A percentile compares a stretch with the other conserved stretches of the same genome.
Evolutionary conservation across 1,140 invertebrate species (phyloP).

Genomic region (Drosophila ambigua): DNA sequence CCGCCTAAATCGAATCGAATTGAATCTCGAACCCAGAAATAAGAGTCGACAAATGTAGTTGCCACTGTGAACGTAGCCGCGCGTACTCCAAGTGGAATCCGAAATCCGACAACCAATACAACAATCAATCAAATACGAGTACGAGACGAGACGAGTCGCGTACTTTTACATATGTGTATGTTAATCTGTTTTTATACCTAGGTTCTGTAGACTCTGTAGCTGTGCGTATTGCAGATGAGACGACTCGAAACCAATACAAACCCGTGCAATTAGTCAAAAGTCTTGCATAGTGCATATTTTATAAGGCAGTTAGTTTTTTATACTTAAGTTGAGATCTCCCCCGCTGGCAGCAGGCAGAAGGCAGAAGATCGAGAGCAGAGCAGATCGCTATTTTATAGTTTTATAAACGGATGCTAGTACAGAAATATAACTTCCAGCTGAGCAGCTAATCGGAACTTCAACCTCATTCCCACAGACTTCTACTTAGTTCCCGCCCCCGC

Average conservation of each 20-base stretch:
- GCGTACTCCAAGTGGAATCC: slow-evolving; percentile 1
- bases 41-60: slow-evolving; percentile 26
- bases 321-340: slow-evolving; percentile 31
- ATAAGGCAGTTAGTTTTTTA: slow-evolving; percentile 53
- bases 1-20: slow-evolving; percentile 64
- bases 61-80: slow-evolving; percentile 32
- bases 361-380: neutral
- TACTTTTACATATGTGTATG: slow-evolving; percentile 25
- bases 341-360: too few species aligned
- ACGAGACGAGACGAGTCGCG: too few species aligned
- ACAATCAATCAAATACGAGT: slow-evolving; percentile 70
- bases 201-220: slow-evolving; percentile 22
- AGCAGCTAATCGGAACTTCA: slow-evolving; percentile 34
- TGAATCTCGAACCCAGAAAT: slow-evolving; percentile 59
- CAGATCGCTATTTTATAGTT: slow-evolving; percentile 11
- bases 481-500: slow-evolving; percentile 9
- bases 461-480: slow-evolving; percentile 36
- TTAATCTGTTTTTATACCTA: slow-evolving; percentile 67
- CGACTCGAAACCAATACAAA: slow-evolving; percentile 23
- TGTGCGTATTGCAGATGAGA: slow-evolving; percentile 20
- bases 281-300: slow-evolving; percentile 68
- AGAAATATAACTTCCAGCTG: slow-evolving; percentile 31
- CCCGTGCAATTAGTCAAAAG: slow-evolving; percentile 78
- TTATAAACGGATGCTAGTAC: neutral
- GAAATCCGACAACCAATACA: slow-evolving; percentile 43